Percentiles rank a stretch among this genome's conserved stretches.
phyloP scores from a whole-genome alignment of 2,113 vertebrate genomes.

The Chloebia gouldiae region DNA sequence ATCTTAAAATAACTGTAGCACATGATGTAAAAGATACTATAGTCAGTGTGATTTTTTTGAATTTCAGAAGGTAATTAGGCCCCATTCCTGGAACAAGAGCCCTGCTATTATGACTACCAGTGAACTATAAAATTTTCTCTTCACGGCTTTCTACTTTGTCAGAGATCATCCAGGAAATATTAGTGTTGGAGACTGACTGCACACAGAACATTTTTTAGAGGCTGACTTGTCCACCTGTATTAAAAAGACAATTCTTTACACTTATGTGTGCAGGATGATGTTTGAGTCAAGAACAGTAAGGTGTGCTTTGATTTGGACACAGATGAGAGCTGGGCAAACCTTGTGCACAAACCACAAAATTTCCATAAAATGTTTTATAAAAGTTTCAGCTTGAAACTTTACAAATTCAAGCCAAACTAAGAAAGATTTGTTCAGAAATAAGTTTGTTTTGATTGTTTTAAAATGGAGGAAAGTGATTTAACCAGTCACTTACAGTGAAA shows the following conservation, averaged over 20 bases:
- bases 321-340: not conserved
- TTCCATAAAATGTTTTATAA: not conserved
- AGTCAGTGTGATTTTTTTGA: conserved; percentile 71
- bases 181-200: not conserved
- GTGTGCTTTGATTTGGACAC: not conserved
- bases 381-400: not conserved
- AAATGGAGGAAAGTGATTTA: not conserved
- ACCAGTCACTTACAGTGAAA: not conserved
- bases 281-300: not conserved
- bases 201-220: not conserved
- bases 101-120: conserved; percentile 61
- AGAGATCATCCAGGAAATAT: not conserved
- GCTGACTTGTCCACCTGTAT: not conserved
- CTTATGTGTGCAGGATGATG: not conserved
- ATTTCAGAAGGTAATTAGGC: conserved; percentile 73
- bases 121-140: conserved; percentile 28
- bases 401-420: not conserved
- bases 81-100: conserved; percentile 48
- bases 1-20: conserved; percentile 73
- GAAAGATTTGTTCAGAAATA: not conserved
- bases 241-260: not conserved
- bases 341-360: not conserved
- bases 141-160: not conserved
- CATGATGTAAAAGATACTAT: conserved; percentile 70
- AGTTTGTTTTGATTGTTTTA: not conserved